Conservation (phyloP, 2,797 vertebrate genomes). For the Mionectes olivaceus region DNA sequence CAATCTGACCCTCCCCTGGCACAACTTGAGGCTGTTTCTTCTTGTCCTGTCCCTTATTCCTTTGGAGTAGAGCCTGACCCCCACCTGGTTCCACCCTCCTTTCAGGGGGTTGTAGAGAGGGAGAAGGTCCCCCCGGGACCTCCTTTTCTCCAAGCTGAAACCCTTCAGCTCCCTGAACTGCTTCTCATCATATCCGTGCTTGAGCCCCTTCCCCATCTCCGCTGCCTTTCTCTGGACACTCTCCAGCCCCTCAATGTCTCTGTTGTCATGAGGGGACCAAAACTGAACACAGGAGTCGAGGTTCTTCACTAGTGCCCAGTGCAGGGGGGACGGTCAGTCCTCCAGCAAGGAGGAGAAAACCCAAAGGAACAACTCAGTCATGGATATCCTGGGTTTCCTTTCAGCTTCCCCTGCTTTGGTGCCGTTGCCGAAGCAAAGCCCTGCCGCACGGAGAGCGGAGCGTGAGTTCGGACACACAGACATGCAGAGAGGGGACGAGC, state of each 20-base stretch:
- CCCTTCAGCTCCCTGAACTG: fast-evolving
- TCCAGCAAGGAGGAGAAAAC: not conserved
- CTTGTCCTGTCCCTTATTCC: not conserved
- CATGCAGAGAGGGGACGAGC: not conserved
- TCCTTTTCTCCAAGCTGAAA: not conserved
- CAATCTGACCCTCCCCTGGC: not conserved
- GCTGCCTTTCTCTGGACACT: fast-evolving
- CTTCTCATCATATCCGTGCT: not conserved
- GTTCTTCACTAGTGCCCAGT: not conserved
- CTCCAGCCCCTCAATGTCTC: not conserved
- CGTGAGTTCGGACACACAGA: fast-evolving
- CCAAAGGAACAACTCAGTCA: not conserved
- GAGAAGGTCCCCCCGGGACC: not conserved
- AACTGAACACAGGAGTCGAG: not conserved
- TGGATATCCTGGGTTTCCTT: not conserved
- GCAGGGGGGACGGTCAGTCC: not conserved
- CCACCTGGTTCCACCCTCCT: fast-evolving
- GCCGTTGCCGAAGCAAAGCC: not conserved
- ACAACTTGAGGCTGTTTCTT: not conserved
- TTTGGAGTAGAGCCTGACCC: fast-evolving
- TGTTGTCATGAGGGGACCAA: not conserved
- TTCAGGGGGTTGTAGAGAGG: not conserved
- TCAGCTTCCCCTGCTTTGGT: not conserved
- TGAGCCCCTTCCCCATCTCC: not conserved
- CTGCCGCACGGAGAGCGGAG: not conserved